Base-by-base conservation (phyloP, 2,888 invertebrate species). In the Odontocolon sp. region DNA sequence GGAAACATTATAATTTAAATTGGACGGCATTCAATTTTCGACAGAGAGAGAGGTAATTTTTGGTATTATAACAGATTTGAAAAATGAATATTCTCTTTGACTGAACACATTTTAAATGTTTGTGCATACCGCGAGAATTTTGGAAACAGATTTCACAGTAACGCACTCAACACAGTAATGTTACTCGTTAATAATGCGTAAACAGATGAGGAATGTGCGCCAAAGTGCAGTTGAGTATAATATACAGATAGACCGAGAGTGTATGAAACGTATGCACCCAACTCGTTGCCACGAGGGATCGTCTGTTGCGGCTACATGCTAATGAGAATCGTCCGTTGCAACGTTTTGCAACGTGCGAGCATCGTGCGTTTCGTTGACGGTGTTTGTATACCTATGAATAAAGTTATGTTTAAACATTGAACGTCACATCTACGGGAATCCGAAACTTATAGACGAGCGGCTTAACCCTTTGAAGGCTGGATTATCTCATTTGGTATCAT, bases 241-340 rank as follows among this genome's bases (percentile, higher is more conserved):
- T n/a, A n/a, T n/a, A n/a, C n/a, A n/a, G n/a, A n/a, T 21, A 23
- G 23, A 21, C 2, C 26, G 52, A 4, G 21, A 23, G 18, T 42
- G 45, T 61, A 31, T 18, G 33, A 31, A 61, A 28, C 42, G 28
- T 11, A 23, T 40, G 42, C 21, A 21, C 18, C 16, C 31, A 67
- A 73, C 67, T 67, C 54, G 45, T 73, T 36, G 54, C 73, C 61
- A 36, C 18, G 73, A 73, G 66, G 67, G 36, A 73, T 67, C 52
- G 67, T 67, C 59, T 67, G 73, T 54, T 59, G 52, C 59, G 54
- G 73, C 36, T 61, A 59, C 42, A 73, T 67, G 61, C 54, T 73
- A 73, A 73, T 73, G 73, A 73, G 67, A 67, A 59, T 61, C 61
- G 52, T 67, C 52, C 54, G 67, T 61, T 67, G 67, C 54, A 73